Evolutionary conservation across 2,888 invertebrate species (phyloP), one percentile per base, ranked within the genome.

Genomic region (Diachrysia chrysitis): DNA sequence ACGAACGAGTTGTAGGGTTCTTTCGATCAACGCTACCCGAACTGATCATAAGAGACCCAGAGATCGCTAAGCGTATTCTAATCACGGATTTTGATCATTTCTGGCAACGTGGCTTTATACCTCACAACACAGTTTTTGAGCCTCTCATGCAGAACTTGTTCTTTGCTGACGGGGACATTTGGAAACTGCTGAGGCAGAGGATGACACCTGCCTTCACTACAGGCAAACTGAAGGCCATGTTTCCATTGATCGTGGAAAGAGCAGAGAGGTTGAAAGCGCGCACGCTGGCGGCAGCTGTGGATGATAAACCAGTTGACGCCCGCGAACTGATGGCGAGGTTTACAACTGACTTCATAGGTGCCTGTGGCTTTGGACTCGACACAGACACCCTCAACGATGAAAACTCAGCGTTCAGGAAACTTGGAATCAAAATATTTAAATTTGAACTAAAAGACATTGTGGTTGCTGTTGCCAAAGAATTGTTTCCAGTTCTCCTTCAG

Each of bases 261-360:
- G 86, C 90, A 1, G 85, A 87, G 46, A 86, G 81, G 59, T 64
- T 90, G 37, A 78, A 86, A 23, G 32, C n/a, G 0, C 58, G 78
- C 2, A 79, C 83, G 7, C 73, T 81, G 1, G 35, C 78, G 0
- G 56, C 66, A 10, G 71, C 68, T 0, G 65, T 70, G 0, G 69
- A 55, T 5, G 83, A 83, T 4, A 84, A 81, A 19, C 70, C 78
- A 0, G 79, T 71, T 9, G 83, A 89, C 57, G 83, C 75, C 0
- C 73, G 87, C 0, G 90, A 90, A 2, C 69, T 90, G 1, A 89
- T 90, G 89, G 88, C 88, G 0, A 77, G 88, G 12, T 89, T 84
- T 60, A 87, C 88, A 0, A 89, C 88, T 0, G 89, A 89, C 23
- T 89, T 89, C 42, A 90, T 90, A 4, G 90, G 89, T 3, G 87